Conservation (phyloP, 2,888 invertebrate species). For the Escarpia spicata region DNA sequence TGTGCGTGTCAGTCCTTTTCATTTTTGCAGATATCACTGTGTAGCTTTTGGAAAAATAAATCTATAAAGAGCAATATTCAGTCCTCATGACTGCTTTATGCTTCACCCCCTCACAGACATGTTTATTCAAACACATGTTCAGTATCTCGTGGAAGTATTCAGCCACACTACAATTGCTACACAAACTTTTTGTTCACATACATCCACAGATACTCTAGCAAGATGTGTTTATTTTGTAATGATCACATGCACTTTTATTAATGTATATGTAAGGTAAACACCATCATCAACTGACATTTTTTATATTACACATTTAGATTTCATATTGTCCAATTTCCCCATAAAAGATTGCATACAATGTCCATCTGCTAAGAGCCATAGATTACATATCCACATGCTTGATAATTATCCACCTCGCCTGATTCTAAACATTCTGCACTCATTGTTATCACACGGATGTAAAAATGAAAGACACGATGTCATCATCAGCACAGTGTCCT, state of each 20-base stretch:
- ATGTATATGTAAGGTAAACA: not conserved
- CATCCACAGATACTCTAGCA: no score
- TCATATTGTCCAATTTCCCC: not conserved
- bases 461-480: not conserved
- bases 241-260: not conserved
- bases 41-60: not conserved
- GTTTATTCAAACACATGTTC: no score
- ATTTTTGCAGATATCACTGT: not conserved
- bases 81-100: no score
- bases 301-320: not conserved
- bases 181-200: no score
- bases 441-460: not conserved
- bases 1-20: not conserved
- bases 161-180: no score
- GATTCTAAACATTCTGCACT: constrained; percentile 3
- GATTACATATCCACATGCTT: not conserved
- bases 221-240: not conserved
- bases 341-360: not conserved
- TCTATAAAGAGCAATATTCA: no score
- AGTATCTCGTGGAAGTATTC: no score
- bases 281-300: not conserved
- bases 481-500: not conserved
- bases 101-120: no score
- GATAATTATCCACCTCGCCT: not conserved
- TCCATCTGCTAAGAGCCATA: not conserved